Evolutionary conservation across 35 echinoderm and acorn worm species (phyloP), one percentile per base, ranked within the genome.

Genomic region (Amphiura filiformis): DNA sequence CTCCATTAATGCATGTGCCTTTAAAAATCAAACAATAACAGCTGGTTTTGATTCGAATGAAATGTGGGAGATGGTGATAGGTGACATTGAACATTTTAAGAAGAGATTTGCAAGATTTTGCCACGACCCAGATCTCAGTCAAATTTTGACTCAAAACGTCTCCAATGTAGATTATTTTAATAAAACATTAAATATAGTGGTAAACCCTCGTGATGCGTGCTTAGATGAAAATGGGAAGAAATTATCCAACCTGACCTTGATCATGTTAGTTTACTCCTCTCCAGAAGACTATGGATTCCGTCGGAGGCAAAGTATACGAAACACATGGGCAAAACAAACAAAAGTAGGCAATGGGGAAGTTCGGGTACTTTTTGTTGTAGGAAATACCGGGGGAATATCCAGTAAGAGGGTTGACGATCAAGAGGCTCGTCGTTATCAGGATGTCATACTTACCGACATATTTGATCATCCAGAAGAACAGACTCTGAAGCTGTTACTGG

Each of bases 371-470:
- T 88, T 88, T 81, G 33, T 88, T 31, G 12, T 88, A 20, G 87
- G 87, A 34, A 85, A 65, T 36, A 85, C 23, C 39, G 34, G 34
- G 32, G 0, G 31, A 36, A 37, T 1, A 56, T 44, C 14, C 26
- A 57, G 34, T 35, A 75, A n/a, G n/a, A n/a, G n/a, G n/a, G 30
- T 81, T 12, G 23, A 37, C 47, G 15, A n/a, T n/a, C n/a, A 30
- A 23, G 87, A 88, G 44, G 44, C 56, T 35, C 0, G 20, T 1
- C 38, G 15, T 44, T 65, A 81, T 38, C 26, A 49, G 1, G 87
- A 88, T 65, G 64, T 88, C 30, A n/a, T 88, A 35, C 87, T 49
- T 14, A 75, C 39, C 20, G 47, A 80, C 64, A 78, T 81, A 15
- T 13, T 38, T 18, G 87, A 88, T 32, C 13, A 7, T 1, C 81